Percentiles rank a stretch among this genome's conserved stretches.
Evolutionary conservation across 2,888 invertebrate genomes (phyloP).

Genomic region (Limenitis camilla): DNA sequence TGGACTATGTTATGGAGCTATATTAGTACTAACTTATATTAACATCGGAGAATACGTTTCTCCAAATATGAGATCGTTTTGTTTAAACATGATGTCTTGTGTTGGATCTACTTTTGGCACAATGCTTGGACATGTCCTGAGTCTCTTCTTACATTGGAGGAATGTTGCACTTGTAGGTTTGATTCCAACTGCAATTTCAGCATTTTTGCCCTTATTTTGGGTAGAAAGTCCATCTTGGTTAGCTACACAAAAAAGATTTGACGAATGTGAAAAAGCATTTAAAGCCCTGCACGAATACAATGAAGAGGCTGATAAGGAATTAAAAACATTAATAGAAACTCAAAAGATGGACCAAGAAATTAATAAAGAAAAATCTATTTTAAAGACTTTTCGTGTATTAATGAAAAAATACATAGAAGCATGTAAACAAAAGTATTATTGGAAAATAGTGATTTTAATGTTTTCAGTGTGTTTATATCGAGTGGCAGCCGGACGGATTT

Average conservation of each 20-base stretch:
- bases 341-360: conserved; percentile 7
- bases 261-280: conserved; percentile 17
- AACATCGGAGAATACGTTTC: conserved; percentile 18
- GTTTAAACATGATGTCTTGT: conserved; percentile 14
- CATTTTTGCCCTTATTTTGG: conserved; percentile 19
- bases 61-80: conserved; percentile 16
- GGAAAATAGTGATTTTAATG: conserved; percentile 16
- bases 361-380: neutral
- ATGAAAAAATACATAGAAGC: conserved; percentile 10
- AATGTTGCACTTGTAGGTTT: conserved; percentile 18
- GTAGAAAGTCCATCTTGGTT: conserved; percentile 24
- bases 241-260: conserved; percentile 18
- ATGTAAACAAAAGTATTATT: conserved; percentile 19
- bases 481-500: conserved; percentile 14
- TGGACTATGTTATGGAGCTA: conserved; percentile 17
- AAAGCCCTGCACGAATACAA: conserved; percentile 8
- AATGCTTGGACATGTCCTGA: conserved; percentile 15
- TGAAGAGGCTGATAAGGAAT: conserved; percentile 16
- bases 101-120: conserved; percentile 11
- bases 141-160: conserved; percentile 21
- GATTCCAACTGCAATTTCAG: conserved; percentile 14
- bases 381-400: neutral
- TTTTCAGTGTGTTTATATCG: conserved; percentile 13
- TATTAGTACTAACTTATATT: conserved; percentile 9
- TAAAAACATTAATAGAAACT: conserved; percentile 16